Conservation (phyloP, 2,797 vertebrate genomes). For the Sphenopsis melanotis region DNA sequence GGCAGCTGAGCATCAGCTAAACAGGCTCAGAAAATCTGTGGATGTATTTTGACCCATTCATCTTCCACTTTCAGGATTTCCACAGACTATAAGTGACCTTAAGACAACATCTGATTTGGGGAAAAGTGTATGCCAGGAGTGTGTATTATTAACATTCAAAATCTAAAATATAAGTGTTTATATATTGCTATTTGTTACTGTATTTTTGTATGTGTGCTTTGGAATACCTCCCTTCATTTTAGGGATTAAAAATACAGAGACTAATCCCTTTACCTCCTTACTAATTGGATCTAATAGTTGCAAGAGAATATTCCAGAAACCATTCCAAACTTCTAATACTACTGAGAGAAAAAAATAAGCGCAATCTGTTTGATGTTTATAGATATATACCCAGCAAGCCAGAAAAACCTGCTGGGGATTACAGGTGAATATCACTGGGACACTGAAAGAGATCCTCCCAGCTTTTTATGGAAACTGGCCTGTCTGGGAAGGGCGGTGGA, state of each 20-base stretch:
- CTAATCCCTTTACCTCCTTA: neutral
- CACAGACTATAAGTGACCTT: neutral
- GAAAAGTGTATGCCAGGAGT: neutral
- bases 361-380: neutral
- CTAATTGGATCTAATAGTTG: neutral
- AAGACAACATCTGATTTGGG: neutral
- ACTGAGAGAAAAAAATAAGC: neutral
- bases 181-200: neutral
- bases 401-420: neutral
- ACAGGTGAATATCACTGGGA: neutral
- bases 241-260: neutral
- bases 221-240: neutral
- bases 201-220: neutral
- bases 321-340: neutral
- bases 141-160: neutral
- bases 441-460: neutral
- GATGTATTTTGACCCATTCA: neutral
- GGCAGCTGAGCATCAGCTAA: neutral
- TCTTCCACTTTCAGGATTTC: neutral
- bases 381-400: neutral
- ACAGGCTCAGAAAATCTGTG: neutral
- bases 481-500: neutral
- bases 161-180: neutral
- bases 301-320: neutral
- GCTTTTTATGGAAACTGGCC: neutral